Conservation (phyloP, 2,888 invertebrate genomes). For the Andrena flavipes region DNA sequence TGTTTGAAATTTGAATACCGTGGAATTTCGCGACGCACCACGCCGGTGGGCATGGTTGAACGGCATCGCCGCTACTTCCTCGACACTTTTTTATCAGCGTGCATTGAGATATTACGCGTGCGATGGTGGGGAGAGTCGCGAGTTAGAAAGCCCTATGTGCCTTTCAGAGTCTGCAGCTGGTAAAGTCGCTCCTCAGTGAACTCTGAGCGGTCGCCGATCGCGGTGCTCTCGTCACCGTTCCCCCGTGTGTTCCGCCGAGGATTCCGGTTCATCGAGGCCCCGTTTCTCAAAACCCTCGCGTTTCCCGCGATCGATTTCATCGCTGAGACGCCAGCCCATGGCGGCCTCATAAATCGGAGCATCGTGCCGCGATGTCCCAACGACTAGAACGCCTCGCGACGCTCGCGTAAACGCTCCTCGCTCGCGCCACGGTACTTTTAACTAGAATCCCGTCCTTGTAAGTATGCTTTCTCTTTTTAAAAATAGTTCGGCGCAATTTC, state of each 20-base stretch:
- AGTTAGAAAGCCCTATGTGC: constrained; percentile 74
- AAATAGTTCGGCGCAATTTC: constrained; percentile 42
- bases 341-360: constrained; percentile 5
- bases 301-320: constrained; percentile 20
- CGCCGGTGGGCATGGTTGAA: neutral
- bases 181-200: constrained; percentile 78
- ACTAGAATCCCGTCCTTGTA: constrained; percentile 56
- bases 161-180: constrained; percentile 71
- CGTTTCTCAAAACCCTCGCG: constrained; percentile 34
- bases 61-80: constrained; percentile 12
- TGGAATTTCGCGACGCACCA: neutral
- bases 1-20: neutral
- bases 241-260: constrained; percentile 2
- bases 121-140: constrained; percentile 60
- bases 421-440: constrained; percentile 37
- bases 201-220: constrained; percentile 75
- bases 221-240: constrained; percentile 64
- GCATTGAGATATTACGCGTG: constrained; percentile 47
- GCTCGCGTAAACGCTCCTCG: constrained; percentile 17
- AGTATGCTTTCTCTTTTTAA: constrained; percentile 64
- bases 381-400: neutral
- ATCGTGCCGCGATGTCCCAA: neutral
- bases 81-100: constrained; percentile 28
- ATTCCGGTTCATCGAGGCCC: constrained; percentile 34
- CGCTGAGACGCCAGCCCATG: neutral